Evolutionary conservation across 2,888 invertebrate genomes (phyloP).

Genomic region (Diarsia brunnea): DNA sequence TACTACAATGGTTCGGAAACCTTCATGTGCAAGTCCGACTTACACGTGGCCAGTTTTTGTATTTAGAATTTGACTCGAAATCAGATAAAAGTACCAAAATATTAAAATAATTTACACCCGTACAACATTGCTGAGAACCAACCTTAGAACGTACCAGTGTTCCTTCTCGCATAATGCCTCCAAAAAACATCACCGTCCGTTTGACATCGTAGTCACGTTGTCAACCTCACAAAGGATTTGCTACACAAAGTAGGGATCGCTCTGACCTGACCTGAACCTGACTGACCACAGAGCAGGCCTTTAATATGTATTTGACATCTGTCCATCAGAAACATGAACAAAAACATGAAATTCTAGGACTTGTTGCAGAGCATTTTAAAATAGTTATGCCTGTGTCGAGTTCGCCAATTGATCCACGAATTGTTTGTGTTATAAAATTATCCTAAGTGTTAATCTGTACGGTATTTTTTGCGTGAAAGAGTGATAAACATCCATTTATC

Average conservation of each 20-base stretch:
- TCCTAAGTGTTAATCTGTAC: not conserved
- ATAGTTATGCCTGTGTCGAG: not conserved
- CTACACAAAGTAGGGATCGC: conserved; percentile 13
- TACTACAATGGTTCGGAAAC: no score
- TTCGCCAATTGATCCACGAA: not conserved
- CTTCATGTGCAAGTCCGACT: no score
- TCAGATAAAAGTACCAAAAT: no score
- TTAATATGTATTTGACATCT: not conserved
- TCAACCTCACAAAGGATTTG: conserved; percentile 17
- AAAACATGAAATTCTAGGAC: no score
- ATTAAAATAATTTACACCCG: no score
- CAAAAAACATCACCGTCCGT: conserved; percentile 6
- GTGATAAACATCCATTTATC: not conserved
- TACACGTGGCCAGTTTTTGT: no score
- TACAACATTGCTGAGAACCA: no score
- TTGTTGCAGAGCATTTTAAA: not conserved
- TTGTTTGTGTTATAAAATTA: not conserved
- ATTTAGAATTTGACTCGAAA: no score
- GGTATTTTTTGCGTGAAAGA: not conserved
- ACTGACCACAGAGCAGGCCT: not conserved
- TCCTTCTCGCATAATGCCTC: not conserved
- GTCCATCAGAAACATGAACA: not conserved
- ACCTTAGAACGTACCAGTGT: no score
- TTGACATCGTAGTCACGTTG: conserved; percentile 2
- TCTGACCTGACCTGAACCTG: not conserved